Percentiles rank a stretch among this genome's conserved stretches.
phyloP scores from a whole-genome alignment of 2,888 invertebrate species.

The Hypolimnas misippus region DNA sequence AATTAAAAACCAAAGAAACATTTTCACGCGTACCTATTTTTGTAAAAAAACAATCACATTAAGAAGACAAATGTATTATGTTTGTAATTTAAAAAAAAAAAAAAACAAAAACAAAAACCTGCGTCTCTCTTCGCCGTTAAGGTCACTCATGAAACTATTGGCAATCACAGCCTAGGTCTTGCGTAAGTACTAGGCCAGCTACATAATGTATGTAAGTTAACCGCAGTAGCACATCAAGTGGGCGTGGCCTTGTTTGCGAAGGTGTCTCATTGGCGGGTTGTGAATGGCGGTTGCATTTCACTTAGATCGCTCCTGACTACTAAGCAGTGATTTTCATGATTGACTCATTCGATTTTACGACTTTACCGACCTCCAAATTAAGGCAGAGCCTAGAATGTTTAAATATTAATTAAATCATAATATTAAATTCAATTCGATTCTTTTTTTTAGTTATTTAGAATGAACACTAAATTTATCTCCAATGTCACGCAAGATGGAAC shows the following conservation, averaged over 20 bases:
- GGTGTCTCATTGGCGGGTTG: slow-evolving; percentile 64
- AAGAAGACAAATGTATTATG: background rate
- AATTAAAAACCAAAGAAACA: too few species aligned
- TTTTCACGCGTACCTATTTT: background rate
- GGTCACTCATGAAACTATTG: slow-evolving; percentile 20
- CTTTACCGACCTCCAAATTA: slow-evolving; percentile 23
- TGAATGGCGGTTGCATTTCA: slow-evolving; percentile 75
- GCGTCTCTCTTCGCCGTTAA: background rate
- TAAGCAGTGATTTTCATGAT: slow-evolving; percentile 55
- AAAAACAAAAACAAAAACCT: slow-evolving; percentile 5
- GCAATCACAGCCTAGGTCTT: slow-evolving; percentile 39
- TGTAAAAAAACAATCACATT: background rate
- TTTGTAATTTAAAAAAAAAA: background rate
- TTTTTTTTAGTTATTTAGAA: background rate
- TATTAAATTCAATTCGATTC: background rate
- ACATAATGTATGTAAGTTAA: slow-evolving; percentile 47
- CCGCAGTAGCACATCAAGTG: slow-evolving; percentile 52
- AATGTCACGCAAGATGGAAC: too few species aligned
- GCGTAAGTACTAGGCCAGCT: slow-evolving; percentile 42
- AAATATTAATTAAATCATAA: slow-evolving; percentile 2
- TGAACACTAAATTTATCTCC: background rate
- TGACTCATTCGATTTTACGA: slow-evolving; percentile 43
- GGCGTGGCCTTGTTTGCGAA: slow-evolving; percentile 69
- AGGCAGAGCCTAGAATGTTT: slow-evolving; percentile 20
- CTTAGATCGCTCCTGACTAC: slow-evolving; percentile 64